Evolutionary conservation across 2,113 vertebrate genomes (phyloP).

Genomic region (Suricata suricatta): DNA sequence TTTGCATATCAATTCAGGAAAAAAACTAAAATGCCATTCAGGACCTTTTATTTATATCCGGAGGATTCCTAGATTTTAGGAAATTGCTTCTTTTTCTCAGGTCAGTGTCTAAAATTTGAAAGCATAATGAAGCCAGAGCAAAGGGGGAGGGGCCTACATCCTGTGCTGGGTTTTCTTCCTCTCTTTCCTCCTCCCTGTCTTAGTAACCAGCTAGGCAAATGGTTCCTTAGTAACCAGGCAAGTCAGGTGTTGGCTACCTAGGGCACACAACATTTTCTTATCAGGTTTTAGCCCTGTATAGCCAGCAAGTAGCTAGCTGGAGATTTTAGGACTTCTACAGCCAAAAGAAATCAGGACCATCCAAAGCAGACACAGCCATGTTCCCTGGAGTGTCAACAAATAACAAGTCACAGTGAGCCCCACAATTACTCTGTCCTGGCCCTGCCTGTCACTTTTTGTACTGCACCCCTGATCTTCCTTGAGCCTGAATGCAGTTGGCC

Average conservation of each 20-base stretch:
- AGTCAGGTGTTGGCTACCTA: conserved; percentile 73
- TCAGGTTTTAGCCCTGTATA: not conserved
- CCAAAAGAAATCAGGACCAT: conserved; percentile 16
- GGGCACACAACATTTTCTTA: conserved; percentile 62
- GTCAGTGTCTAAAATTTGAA: conserved; percentile 69
- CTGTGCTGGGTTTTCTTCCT: not conserved
- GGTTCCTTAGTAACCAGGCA: conserved; percentile 81
- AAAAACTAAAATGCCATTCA: conserved; percentile 57
- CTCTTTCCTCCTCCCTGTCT: conserved; percentile 21
- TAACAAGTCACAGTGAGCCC: not conserved
- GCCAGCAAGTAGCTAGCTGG: not conserved
- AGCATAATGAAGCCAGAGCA: conserved; percentile 64
- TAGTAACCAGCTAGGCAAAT: conserved; percentile 70
- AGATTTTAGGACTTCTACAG: not conserved
- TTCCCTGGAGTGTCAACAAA: not conserved
- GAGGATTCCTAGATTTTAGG: conserved; percentile 56
- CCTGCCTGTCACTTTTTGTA: not conserved
- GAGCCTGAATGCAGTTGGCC: not conserved
- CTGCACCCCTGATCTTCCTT: not conserved
- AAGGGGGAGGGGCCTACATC: not conserved
- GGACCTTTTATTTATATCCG: conserved; percentile 74
- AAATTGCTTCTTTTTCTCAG: conserved; percentile 59
- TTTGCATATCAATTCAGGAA: conserved; percentile 76
- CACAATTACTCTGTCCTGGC: not conserved
- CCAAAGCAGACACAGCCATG: not conserved